Conservation (phyloP, 2,113 vertebrate genomes). For the Larimichthys polyactis region DNA sequence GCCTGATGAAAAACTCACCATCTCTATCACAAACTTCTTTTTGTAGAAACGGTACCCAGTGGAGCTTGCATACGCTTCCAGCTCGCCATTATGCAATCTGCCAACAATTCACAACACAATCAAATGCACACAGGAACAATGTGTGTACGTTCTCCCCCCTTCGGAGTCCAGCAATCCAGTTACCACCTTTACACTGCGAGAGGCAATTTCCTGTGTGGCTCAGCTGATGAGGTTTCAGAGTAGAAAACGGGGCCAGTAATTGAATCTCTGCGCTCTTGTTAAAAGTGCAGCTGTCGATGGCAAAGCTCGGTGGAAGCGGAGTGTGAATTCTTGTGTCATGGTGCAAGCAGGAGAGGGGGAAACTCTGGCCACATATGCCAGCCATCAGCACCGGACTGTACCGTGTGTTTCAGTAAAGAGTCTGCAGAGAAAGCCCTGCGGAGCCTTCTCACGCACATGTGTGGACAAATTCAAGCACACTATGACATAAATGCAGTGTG, state of each 20-base stretch:
- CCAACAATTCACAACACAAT: constrained; percentile 57
- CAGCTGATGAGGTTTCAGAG: constrained; percentile 67
- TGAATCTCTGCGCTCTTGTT: constrained; percentile 85
- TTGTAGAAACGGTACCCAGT: constrained; percentile 3
- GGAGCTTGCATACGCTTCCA: constrained; percentile 22
- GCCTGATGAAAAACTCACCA: constrained; percentile 27
- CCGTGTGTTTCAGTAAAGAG: constrained; percentile 19
- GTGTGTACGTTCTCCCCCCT: constrained; percentile 51
- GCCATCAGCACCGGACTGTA: constrained; percentile 78
- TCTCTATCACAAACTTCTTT: neutral
- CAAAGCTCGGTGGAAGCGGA: constrained; percentile 73
- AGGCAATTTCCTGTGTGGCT: constrained; percentile 77
- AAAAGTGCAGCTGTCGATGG: constrained; percentile 82
- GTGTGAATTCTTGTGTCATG: constrained; percentile 87
- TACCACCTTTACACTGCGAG: constrained; percentile 68
- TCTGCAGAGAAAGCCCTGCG: constrained; percentile 35
- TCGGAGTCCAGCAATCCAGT: constrained; percentile 62
- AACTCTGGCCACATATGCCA: constrained; percentile 73
- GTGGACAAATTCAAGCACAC: constrained; percentile 35
- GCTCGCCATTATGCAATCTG: constrained; percentile 48
- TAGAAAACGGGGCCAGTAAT: constrained; percentile 77
- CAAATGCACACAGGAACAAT: constrained; percentile 41
- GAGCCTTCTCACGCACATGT: constrained; percentile 64
- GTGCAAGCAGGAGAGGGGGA: constrained; percentile 75
- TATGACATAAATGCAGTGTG: constrained; percentile 19